Evolutionary conservation across 2,113 vertebrate species (phyloP).

Genomic region (Acanthisitta chloris): DNA sequence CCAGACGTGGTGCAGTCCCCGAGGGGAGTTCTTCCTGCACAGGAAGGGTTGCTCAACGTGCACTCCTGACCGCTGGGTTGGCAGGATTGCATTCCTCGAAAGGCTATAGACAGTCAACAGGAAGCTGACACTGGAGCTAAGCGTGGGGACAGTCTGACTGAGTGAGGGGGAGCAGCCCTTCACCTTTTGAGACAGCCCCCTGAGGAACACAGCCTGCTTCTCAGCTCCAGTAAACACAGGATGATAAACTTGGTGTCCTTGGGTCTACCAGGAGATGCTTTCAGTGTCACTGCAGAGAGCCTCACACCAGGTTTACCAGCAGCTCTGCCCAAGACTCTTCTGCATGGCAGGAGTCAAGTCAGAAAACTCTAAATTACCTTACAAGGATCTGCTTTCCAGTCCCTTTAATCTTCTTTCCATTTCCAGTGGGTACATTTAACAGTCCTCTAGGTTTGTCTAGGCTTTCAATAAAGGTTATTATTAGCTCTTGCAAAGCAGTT

Average conservation of each 20-base stretch:
- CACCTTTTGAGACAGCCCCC: not conserved
- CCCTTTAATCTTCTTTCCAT: not conserved
- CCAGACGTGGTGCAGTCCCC: not conserved
- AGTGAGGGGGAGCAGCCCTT: not conserved
- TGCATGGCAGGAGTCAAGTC: not conserved
- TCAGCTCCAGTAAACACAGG: fast-evolving
- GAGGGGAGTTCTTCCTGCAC: not conserved
- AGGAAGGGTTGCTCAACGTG: not conserved
- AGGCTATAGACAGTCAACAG: not conserved
- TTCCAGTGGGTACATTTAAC: not conserved
- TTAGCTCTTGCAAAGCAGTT: not conserved
- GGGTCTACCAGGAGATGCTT: not conserved
- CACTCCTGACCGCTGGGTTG: not conserved
- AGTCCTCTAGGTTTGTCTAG: not conserved
- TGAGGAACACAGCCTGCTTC: not conserved
- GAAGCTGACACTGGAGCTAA: not conserved
- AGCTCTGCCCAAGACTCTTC: not conserved
- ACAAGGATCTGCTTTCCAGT: not conserved
- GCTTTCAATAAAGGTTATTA: not conserved
- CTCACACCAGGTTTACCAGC: not conserved
- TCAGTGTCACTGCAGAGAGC: too few species aligned
- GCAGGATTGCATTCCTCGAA: fast-evolving
- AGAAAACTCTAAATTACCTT: not conserved
- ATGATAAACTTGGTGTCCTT: not conserved
- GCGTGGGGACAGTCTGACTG: not conserved